Evolutionary conservation across 2,888 invertebrate species (phyloP), one percentile per base, ranked within the genome.

Genomic region (Cylindroiulus punctatus): DNA sequence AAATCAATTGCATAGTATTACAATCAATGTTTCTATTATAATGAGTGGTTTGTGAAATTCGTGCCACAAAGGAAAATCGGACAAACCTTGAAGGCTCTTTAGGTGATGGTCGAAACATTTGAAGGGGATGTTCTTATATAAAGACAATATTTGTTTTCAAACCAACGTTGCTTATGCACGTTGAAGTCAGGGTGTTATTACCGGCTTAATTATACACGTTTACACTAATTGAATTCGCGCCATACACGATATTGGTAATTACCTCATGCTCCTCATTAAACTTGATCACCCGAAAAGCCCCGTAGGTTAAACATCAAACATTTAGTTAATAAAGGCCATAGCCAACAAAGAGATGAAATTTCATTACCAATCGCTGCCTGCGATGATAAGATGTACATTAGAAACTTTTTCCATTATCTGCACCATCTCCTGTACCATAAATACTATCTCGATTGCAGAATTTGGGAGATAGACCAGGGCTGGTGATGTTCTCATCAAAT

Each of bases 271-370:
- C 8, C 57, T 57, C 22, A 57, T 57, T 57, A 57, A 57, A 57
- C 57, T 4, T 22, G 57, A 57, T 57, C 22, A 22, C 57, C 57
- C 19, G 22, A 57, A 57, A 57, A 22, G 14, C 47, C 57, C 57
- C 22, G 0, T 57, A 57, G 57, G 57, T 57, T 57, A 4, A 57
- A 22, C 57, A 57, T 57, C 19, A 57, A 57, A 57, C 57, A 57
- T 57, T 57, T 57, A 57, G 57, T 22, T 57, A 57, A 57, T 57
- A 57, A 57, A 57, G 57, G n/a, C 57, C 57, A 22, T 57, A 57
- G 57, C 57, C 22, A 57, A 57, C 57, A 57, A 57, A 57, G 57
- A 57, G 57, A 57, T 57, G n/a, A 57, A 52, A 57, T 57, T 57
- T 57, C 57, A 57, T 57, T 57, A 57, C 22, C 57, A 57, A 57